These are phyloP conservation scores for Rhea americana DNA, from an alignment of 2,113 vertebrate species.

Conservation along the genomic window DNA sequence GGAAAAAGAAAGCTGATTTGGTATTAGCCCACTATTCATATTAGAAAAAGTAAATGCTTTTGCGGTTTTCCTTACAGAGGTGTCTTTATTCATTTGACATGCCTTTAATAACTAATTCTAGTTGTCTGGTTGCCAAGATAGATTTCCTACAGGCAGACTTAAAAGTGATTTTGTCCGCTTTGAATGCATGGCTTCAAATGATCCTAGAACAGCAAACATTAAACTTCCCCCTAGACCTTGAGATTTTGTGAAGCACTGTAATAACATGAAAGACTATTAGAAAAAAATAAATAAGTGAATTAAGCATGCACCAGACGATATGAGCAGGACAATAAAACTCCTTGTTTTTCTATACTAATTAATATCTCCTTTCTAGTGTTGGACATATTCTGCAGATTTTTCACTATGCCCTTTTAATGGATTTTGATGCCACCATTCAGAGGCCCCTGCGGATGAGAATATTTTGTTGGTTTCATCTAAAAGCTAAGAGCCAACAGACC, in stretches of 20 bases:
- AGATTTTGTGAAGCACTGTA: constrained; percentile 77
- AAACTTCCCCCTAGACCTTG: constrained; percentile 79
- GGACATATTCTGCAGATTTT: not conserved
- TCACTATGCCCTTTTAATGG: not conserved
- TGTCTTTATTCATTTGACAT: constrained; percentile 85
- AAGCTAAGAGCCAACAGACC: not conserved
- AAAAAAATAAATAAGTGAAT: constrained; percentile 54
- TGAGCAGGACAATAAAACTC: constrained; percentile 38
- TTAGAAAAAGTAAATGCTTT: constrained; percentile 82
- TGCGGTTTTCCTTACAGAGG: constrained; percentile 84
- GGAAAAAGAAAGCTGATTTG: constrained; percentile 83
- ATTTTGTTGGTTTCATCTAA: not conserved
- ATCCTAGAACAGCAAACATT: constrained; percentile 89
- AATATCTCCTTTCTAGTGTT: not conserved
- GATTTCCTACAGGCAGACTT: constrained; percentile 87
- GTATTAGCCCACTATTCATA: constrained; percentile 80
- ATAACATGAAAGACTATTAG: constrained; percentile 57
- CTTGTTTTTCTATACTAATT: constrained; percentile 29
- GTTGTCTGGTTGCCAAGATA: constrained; percentile 84
- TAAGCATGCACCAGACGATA: constrained; percentile 24
- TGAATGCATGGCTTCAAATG: constrained; percentile 88
- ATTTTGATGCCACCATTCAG: not conserved
- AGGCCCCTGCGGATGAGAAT: not conserved
- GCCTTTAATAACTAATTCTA: constrained; percentile 91
- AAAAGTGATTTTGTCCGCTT: constrained; percentile 90